Conservation (phyloP, 2,888 invertebrate species). For the Napeogenes sylphis region DNA sequence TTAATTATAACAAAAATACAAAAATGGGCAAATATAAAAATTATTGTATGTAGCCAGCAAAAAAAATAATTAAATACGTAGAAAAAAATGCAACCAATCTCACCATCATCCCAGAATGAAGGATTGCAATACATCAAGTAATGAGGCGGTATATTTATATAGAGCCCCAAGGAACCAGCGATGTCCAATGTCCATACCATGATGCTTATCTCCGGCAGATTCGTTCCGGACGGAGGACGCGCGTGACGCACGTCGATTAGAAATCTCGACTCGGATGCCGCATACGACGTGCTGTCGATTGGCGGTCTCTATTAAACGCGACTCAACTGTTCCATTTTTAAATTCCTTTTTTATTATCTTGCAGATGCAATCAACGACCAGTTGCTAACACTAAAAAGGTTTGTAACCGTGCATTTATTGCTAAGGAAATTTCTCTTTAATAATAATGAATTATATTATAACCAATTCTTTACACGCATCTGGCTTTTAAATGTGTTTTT, state of each 20-base stretch:
- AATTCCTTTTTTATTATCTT: constrained; percentile 24
- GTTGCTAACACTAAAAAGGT: constrained; percentile 20
- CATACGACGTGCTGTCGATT: constrained; percentile 43
- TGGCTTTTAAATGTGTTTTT: background rate
- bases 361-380: constrained; percentile 31
- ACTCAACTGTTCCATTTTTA: constrained; percentile 35
- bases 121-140: background rate
- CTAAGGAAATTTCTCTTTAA: background rate
- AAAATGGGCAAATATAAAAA: too few species aligned
- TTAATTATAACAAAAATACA: too few species aligned
- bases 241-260: constrained; percentile 65
- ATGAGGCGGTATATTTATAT: constrained; percentile 11
- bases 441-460: too few species aligned
- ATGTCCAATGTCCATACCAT: constrained; percentile 40
- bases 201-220: constrained; percentile 60
- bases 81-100: too few species aligned
- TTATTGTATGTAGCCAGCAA: too few species aligned
- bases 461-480: background rate
- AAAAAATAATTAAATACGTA: too few species aligned
- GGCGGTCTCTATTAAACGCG: constrained; percentile 45
- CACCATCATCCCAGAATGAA: too few species aligned
- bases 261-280: constrained; percentile 59
- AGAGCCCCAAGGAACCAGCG: constrained; percentile 33
- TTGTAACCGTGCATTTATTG: background rate
- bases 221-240: constrained; percentile 55